These are phyloP conservation scores for Syrphus vitripennis DNA, from an alignment of 2,888 invertebrate species.

Conservation along the genomic window DNA sequence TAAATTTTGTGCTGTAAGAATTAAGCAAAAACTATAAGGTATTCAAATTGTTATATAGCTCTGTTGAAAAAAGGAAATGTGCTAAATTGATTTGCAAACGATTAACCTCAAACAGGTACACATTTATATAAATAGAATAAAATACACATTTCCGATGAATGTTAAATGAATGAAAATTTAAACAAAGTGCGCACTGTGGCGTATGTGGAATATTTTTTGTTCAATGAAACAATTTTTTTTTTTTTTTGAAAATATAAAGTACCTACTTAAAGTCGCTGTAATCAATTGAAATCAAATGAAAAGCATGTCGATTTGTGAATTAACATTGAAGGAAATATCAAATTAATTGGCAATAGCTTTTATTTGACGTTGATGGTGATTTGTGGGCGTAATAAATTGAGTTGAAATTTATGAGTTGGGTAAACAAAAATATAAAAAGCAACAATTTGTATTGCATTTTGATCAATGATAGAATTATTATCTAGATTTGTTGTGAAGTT, in stretches of 20 bases:
- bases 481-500: no score
- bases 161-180: neutral
- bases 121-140: neutral
- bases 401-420: neutral
- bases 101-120: conserved; percentile 30
- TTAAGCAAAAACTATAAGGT: conserved; percentile 29
- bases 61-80: neutral
- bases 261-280: conserved; percentile 13
- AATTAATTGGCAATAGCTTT: conserved; percentile 12
- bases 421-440: neutral
- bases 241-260: neutral
- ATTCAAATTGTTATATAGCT: neutral
- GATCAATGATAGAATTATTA: neutral
- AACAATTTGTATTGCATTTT: neutral
- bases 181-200: conserved; percentile 14
- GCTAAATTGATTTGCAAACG: conserved; percentile 10
- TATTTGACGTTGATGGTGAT: conserved; percentile 34
- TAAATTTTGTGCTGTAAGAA: conserved; percentile 34
- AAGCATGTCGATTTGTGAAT: conserved; percentile 19
- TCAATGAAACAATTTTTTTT: conserved; percentile 23
- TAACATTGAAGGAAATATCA: conserved; percentile 30
- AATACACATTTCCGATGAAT: neutral
- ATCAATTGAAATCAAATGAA: conserved; percentile 46
- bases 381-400: conserved; percentile 14
- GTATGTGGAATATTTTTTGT: conserved; percentile 48